phyloP scores from a whole-genome alignment of 2,113 vertebrate genomes.

The Odontophorus gujanensis region DNA sequence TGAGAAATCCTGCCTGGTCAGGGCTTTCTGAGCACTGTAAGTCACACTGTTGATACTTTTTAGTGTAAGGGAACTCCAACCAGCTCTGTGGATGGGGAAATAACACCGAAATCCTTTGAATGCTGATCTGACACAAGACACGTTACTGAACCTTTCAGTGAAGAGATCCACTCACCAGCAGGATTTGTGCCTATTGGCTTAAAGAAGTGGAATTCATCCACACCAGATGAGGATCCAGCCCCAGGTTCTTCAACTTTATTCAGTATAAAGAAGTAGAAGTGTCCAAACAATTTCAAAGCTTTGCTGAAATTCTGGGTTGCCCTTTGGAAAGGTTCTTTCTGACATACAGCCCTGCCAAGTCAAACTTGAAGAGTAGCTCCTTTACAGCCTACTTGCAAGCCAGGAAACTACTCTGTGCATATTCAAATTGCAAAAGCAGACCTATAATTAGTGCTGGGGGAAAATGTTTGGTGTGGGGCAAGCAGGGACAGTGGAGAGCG shows the following conservation, averaged over 20 bases:
- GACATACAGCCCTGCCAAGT: background rate
- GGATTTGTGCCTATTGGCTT: background rate
- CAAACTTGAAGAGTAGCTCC: background rate
- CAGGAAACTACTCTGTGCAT: background rate
- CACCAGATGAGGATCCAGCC: background rate
- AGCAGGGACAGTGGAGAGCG: conserved; percentile 35
- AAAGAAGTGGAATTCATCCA: background rate
- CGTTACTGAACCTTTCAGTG: background rate
- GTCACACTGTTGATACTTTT: background rate
- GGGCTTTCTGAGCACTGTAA: background rate
- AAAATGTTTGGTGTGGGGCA: conserved; percentile 36
- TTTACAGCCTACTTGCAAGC: background rate
- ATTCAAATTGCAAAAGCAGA: conserved; percentile 37
- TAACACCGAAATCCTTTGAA: background rate
- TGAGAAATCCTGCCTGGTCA: background rate
- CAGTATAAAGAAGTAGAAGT: background rate
- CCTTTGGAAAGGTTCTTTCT: background rate
- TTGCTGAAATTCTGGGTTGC: background rate
- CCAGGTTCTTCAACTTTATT: background rate
- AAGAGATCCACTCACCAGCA: background rate
- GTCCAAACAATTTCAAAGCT: background rate
- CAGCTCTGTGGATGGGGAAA: background rate
- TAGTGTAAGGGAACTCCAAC: background rate
- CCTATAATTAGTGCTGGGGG: conserved; percentile 51
- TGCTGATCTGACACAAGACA: background rate